Percentiles rank a stretch among this genome's conserved stretches.
Evolutionary conservation across 2,888 invertebrate species (phyloP).

Genomic region (Nebria brevicollis): DNA sequence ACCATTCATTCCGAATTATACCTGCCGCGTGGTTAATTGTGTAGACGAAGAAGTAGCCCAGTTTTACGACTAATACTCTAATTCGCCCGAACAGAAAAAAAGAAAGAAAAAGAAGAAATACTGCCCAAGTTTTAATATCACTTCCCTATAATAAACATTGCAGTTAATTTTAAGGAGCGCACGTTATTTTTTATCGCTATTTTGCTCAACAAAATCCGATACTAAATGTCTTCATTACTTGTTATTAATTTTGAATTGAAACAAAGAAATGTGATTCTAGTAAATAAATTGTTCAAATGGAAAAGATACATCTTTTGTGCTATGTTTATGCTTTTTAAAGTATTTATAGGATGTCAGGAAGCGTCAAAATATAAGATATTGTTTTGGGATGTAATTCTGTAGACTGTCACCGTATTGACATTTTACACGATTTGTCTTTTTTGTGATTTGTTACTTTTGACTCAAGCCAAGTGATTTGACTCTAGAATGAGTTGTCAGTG

Average conservation of each 20-base stretch:
- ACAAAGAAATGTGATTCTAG: not conserved
- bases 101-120: slow-evolving; percentile 16
- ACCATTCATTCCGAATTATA: slow-evolving; percentile 35
- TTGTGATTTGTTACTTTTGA: no score
- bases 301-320: no score
- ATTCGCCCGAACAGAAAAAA: not conserved
- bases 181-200: slow-evolving; percentile 20
- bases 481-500: no score
- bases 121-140: slow-evolving; percentile 25
- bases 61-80: slow-evolving; percentile 22
- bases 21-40: slow-evolving; percentile 22
- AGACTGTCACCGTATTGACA: no score
- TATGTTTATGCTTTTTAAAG: no score
- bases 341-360: no score
- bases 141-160: slow-evolving; percentile 28
- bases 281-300: not conserved
- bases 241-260: not conserved
- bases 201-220: not conserved
- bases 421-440: no score
- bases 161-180: slow-evolving; percentile 24
- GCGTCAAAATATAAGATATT: no score
- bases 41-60: slow-evolving; percentile 11
- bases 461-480: no score
- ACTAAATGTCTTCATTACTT: not conserved
- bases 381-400: no score